Evolutionary conservation across 2,797 vertebrate species (phyloP).

Genomic region (Sebastes jordani): DNA sequence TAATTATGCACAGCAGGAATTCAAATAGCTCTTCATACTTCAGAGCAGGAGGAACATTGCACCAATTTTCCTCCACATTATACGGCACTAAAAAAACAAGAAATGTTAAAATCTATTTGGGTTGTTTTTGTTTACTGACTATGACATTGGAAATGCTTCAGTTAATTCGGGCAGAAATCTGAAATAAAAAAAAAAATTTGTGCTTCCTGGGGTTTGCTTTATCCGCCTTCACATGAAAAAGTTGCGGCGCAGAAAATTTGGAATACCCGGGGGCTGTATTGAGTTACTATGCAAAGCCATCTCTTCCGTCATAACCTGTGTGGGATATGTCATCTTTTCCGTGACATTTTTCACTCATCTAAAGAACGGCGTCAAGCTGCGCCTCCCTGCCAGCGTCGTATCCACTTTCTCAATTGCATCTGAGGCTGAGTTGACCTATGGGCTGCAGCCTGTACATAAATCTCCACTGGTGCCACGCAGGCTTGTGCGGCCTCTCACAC

Average conservation of each 20-base stretch:
- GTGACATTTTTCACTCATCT: conserved; percentile 58
- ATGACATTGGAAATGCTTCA: conserved; percentile 34
- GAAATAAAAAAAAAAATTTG: conserved; percentile 6
- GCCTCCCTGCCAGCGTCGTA: conserved; percentile 6
- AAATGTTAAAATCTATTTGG: conserved; percentile 49
- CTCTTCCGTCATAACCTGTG: conserved; percentile 23
- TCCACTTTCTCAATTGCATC: conserved; percentile 52
- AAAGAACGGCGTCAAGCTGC: conserved; percentile 25
- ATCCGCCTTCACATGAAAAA: conserved; percentile 7
- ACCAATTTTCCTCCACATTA: conserved; percentile 53
- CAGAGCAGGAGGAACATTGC: conserved; percentile 53
- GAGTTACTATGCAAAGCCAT: conserved; percentile 37
- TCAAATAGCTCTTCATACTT: conserved; percentile 66
- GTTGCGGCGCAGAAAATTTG: conserved; percentile 7
- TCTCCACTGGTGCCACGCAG: conserved; percentile 21
- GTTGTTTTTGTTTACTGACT: conserved; percentile 45
- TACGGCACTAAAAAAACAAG: conserved; percentile 46
- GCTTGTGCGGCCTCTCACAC: conserved; percentile 1
- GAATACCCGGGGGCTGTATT: conserved; percentile 6
- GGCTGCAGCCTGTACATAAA: conserved; percentile 32
- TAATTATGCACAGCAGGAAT: conserved; percentile 74
- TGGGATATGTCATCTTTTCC: conserved; percentile 37
- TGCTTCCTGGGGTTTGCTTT: conserved; percentile 27
- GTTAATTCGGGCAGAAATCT: conserved; percentile 27
- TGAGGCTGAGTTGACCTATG: conserved; percentile 44